Conservation (phyloP, 2,113 vertebrate genomes). For the Eulacestoma nigropectus region DNA sequence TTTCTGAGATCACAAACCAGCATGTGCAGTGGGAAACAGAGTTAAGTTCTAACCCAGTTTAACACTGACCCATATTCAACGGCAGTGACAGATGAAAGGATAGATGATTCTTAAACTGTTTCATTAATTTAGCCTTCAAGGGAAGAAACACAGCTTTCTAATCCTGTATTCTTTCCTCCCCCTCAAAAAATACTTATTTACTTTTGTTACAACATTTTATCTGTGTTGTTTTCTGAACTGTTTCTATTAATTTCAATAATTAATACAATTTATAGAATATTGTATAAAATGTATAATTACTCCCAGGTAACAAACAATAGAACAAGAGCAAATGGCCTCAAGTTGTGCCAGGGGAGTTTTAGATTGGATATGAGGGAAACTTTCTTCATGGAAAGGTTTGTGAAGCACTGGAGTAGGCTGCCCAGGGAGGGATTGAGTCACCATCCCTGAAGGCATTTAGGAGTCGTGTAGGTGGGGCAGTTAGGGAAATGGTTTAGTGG, state of each 20-base stretch:
- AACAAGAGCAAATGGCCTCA: neutral
- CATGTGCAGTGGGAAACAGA: neutral
- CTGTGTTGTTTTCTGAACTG: neutral
- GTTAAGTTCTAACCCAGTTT: neutral
- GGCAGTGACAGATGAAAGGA: neutral
- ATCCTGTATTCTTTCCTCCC: neutral
- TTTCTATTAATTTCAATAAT: neutral
- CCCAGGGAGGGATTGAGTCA: neutral
- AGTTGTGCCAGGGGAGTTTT: neutral
- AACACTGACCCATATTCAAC: neutral
- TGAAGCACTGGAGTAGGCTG: neutral
- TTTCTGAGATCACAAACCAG: neutral
- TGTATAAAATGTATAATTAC: too few species aligned
- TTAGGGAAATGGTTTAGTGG: neutral
- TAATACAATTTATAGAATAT: too few species aligned
- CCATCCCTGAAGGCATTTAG: neutral
- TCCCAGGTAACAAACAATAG: neutral
- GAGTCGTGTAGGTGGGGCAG: neutral
- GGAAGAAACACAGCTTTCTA: neutral
- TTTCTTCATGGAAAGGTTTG: neutral
- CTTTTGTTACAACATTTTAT: neutral
- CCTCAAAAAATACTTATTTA: neutral
- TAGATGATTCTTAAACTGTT: neutral
- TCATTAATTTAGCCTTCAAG: neutral
- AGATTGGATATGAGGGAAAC: neutral